phyloP scores from a whole-genome alignment of 2,797 vertebrate species.

The Lutjanus argentimaculatus region DNA sequence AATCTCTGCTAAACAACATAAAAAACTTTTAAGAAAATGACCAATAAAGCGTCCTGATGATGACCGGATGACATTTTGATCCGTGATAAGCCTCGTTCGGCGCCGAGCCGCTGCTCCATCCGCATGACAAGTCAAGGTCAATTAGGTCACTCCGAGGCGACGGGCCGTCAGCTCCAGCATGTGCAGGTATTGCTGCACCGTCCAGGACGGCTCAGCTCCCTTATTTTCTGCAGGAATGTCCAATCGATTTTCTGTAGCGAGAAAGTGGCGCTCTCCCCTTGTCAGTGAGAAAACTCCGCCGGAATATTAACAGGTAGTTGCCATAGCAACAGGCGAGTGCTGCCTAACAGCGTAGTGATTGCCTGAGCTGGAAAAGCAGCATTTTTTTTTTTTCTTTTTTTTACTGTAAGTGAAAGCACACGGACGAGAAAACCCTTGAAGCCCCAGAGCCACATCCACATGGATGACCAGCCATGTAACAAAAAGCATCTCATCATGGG shows the following conservation, averaged over 20 bases:
- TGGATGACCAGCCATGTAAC: constrained; percentile 31
- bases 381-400: constrained; percentile 1
- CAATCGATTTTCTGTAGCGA: constrained; percentile 78
- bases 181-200: not conserved
- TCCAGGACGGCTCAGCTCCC: constrained; percentile 19
- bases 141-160: constrained; percentile 15
- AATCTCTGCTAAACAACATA: not conserved
- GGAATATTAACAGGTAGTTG: constrained; percentile 88
- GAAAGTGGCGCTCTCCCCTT: constrained; percentile 66
- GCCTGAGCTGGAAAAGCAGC: constrained; percentile 59
- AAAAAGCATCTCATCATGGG: constrained; percentile 48
- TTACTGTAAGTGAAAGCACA: constrained; percentile 62
- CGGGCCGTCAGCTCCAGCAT: not conserved
- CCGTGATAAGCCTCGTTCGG: not conserved
- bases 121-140: constrained; percentile 49
- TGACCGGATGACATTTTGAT: constrained; percentile 19
- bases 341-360: constrained; percentile 76
- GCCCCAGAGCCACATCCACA: constrained; percentile 34
- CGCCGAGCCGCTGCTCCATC: not conserved
- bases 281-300: constrained; percentile 78
- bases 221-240: constrained; percentile 80
- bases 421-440: not conserved
- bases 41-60: not conserved
- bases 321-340: constrained; percentile 86
- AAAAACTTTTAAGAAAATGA: constrained; percentile 19